Conservation (phyloP, 2,113 vertebrate species). For the Ariopsis seemanni region DNA sequence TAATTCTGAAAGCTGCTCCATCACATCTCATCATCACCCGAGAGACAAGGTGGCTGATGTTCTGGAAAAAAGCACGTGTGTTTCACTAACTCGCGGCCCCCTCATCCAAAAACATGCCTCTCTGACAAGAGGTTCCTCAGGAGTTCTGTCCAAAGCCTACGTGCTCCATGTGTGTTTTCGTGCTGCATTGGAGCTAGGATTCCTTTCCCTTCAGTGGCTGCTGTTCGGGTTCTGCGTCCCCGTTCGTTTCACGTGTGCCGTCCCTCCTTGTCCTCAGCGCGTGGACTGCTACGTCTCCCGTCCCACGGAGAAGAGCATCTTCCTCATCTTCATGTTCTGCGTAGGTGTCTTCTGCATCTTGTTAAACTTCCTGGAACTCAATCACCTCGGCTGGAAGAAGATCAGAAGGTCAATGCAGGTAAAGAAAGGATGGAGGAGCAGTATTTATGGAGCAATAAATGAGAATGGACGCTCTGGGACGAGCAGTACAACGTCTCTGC, state of each 20-base stretch:
- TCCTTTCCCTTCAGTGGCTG: constrained; percentile 74
- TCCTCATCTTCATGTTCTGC: constrained; percentile 76
- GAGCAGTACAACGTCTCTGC: constrained; percentile 67
- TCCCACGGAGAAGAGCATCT: constrained; percentile 78
- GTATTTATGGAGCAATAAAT: constrained; percentile 59
- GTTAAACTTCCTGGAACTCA: constrained; percentile 76
- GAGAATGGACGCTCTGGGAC: constrained; percentile 61
- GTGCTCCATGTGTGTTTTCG: constrained; percentile 74
- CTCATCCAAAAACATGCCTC: background rate
- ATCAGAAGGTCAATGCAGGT: constrained; percentile 55
- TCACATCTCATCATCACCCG: constrained; percentile 68
- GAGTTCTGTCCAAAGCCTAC: constrained; percentile 75
- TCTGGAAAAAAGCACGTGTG: constrained; percentile 51
- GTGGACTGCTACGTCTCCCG: constrained; percentile 78
- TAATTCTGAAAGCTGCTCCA: constrained; percentile 73
- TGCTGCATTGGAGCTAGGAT: constrained; percentile 69
- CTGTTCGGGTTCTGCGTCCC: constrained; percentile 76
- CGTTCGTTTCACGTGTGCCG: constrained; percentile 66
- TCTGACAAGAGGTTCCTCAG: constrained; percentile 44
- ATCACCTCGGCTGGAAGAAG: constrained; percentile 79
- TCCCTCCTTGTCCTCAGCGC: constrained; percentile 65
- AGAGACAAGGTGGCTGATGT: constrained; percentile 66
- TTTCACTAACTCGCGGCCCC: background rate
- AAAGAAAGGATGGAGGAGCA: constrained; percentile 50
- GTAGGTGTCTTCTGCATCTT: constrained; percentile 74